Evolutionary conservation across 1,140 invertebrate species (phyloP).

Genomic region (Drosophila bocki): DNA sequence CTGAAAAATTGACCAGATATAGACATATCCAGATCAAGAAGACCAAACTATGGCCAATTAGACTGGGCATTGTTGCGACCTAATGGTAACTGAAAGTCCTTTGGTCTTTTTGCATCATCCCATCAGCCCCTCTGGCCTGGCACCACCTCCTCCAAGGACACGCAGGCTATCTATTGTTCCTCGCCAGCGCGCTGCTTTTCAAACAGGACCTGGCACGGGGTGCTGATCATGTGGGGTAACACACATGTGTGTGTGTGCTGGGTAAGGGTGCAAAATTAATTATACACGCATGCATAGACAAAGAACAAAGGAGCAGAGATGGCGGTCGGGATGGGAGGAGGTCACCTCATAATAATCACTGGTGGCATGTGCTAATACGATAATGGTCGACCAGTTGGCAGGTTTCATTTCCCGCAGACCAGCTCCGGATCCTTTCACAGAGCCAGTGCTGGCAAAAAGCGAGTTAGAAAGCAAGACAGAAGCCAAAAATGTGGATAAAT

Average conservation of each 20-base stretch:
- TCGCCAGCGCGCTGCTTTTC: neutral
- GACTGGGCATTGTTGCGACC: neutral
- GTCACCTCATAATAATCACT: constrained; percentile 60
- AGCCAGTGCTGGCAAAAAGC: neutral
- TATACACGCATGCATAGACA: constrained; percentile 49
- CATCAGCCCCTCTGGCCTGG: neutral
- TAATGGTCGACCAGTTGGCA: constrained; percentile 56
- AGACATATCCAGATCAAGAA: neutral
- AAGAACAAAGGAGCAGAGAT: neutral
- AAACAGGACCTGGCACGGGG: neutral
- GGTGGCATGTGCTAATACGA: constrained; percentile 65
- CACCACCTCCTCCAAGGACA: neutral
- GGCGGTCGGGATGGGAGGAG: constrained; percentile 2
- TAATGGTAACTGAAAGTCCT: neutral
- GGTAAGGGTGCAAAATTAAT: constrained; percentile 49
- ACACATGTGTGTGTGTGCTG: neutral
- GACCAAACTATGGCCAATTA: constrained; percentile 5
- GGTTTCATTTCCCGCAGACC: constrained; percentile 15
- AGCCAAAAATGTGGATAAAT: neutral
- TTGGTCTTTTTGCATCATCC: neutral
- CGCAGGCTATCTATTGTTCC: constrained; percentile 2
- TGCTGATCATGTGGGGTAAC: constrained; percentile 1
- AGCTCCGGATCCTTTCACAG: neutral
- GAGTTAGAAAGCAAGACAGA: neutral
- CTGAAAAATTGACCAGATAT: neutral